phyloP scores from a whole-genome alignment of 2,113 vertebrate species.

The Calidris pygmaea region DNA sequence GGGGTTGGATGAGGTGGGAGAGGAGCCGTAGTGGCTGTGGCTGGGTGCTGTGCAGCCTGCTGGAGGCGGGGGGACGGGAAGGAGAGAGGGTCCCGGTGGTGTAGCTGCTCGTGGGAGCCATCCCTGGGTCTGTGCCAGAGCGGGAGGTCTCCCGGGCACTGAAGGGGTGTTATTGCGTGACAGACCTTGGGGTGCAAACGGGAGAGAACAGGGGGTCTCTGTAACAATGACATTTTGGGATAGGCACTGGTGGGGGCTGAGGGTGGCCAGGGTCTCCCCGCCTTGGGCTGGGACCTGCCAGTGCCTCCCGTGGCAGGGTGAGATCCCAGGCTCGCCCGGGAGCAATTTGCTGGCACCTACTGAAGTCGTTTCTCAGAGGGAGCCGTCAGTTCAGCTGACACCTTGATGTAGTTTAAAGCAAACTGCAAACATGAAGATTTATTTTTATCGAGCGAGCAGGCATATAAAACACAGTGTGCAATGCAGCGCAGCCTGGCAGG shows the following conservation, averaged over 20 bases:
- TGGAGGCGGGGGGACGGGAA: not conserved
- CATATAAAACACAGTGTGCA: not conserved
- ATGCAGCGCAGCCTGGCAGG: not conserved
- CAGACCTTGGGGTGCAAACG: not conserved
- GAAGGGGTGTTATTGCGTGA: not conserved
- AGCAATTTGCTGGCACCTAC: not conserved
- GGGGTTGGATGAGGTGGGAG: rapidly evolving
- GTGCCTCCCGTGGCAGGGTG: rapidly evolving
- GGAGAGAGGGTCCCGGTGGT: not conserved
- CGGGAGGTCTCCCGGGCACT: rapidly evolving
- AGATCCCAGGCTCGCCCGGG: not conserved
- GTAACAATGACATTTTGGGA: not conserved
- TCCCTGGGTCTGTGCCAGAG: rapidly evolving
- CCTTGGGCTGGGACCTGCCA: rapidly evolving
- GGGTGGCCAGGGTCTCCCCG: rapidly evolving
- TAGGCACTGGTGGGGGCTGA: not conserved
- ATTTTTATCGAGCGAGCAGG: not conserved
- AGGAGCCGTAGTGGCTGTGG: rapidly evolving
- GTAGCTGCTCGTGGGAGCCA: rapidly evolving
- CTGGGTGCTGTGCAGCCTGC: not conserved
- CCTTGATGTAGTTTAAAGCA: conserved; percentile 54
- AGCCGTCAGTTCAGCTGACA: conserved; percentile 36
- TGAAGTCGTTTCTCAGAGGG: conserved; percentile 3
- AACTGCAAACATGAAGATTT: conserved; percentile 50
- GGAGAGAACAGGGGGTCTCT: not conserved